Evolutionary conservation across 37 sponge, comb jelly and placozoan species (phyloP).

Genomic region (Chondrosia reniformis): DNA sequence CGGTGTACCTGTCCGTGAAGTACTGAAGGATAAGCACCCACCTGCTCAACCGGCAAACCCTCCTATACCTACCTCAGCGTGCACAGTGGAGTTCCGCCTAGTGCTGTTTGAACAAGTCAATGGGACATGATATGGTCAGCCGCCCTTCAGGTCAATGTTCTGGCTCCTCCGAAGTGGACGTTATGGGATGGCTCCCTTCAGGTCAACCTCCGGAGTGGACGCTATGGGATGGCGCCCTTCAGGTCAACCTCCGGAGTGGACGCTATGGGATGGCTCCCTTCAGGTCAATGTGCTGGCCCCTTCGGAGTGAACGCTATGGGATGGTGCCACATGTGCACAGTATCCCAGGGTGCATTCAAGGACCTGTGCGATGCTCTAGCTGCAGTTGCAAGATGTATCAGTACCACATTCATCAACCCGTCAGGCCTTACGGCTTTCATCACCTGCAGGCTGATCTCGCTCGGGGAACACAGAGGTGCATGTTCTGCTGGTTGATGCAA

Average conservation of each 20-base stretch:
- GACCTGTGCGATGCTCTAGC: conserved; percentile 1
- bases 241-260: too few relatives aligned
- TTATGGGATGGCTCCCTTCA: too few relatives aligned
- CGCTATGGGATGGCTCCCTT: too few relatives aligned
- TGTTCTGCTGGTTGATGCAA: neutral
- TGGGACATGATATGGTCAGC: neutral
- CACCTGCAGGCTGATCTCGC: neutral
- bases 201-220: too few relatives aligned
- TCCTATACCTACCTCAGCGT: neutral
- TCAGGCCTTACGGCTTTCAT: neutral
- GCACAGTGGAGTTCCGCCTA: neutral
- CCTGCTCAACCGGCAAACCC: neutral
- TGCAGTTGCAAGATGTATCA: neutral
- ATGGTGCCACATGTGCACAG: neutral
- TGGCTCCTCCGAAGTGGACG: neutral
- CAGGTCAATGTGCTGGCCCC: too few relatives aligned
- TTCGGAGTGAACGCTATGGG: too few relatives aligned
- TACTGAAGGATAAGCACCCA: neutral
- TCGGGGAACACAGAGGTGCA: neutral
- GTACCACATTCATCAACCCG: neutral
- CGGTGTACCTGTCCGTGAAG: neutral
- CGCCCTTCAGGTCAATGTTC: neutral
- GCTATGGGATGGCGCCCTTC: too few relatives aligned
- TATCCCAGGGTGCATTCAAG: neutral
- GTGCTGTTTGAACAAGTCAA: neutral